Evolutionary conservation across 30 jellyfish, hydroid and myxozoan species (phyloP), one percentile per base, ranked within the genome.

Genomic region (Rhopilema esculentum): DNA sequence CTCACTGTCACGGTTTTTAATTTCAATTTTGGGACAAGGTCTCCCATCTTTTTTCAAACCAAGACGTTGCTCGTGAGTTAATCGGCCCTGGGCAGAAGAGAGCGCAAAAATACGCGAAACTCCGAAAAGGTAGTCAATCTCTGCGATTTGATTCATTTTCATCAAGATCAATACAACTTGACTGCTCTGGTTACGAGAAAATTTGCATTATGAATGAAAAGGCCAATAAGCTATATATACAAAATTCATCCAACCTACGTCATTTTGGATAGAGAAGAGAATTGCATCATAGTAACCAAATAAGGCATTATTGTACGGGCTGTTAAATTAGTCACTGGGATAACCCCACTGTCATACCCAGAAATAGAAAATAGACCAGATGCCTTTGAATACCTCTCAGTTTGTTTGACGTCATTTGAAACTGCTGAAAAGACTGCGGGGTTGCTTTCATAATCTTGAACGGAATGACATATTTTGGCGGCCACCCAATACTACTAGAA

Each of bases 41-140:
- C 91, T 66, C 31, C 91, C 91, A 26, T 33, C 82, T 28, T 80
- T 27, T 25, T 80, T 80, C 31, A 80, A 27, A 19, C 77, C 70
- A 20, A 80, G 91, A 21, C 91, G 91, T 31, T 80, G 91, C 53
- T 80, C 91, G 53, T 80, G 72, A 18, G 52, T 80, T 26, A 80
- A 49, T 21, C 28, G 29, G 29, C 82, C 51, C 67, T 80, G 82
- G 29, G 73, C 40, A 16, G 73, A 80, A 7, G 49, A 49, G 18
- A 80, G 57, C 27, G 83, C 31, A 66, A 80, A 62, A 18, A 80
- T n/a, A 16, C 63, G 27, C 8, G 69, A 30, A 50, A 78, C 88
- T 48, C 64, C 78, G 79, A 77, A 52, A 23, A 19, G 80, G 66
- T 18, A 26, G 20, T 30, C 88, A 31, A 21, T 50, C 7, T 18